These are phyloP conservation scores for Leistus spinibarbis DNA, from an alignment of 2,888 invertebrate genomes.

Conservation along the genomic window DNA sequence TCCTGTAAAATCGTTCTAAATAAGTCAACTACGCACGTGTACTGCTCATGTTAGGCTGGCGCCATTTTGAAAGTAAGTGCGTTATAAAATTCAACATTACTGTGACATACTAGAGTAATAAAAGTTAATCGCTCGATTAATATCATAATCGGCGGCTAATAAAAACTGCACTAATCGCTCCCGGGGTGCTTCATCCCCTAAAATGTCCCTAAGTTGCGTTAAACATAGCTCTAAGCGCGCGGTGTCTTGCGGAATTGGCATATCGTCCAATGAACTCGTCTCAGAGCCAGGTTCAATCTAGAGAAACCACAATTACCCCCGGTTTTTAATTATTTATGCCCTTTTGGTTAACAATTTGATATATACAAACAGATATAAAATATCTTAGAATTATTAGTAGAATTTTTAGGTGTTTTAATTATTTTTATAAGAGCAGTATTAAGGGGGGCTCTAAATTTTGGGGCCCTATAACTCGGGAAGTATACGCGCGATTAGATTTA, in stretches of 20 bases:
- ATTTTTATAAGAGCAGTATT: too few species aligned
- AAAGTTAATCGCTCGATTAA: constrained; percentile 65
- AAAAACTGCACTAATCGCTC: constrained; percentile 61
- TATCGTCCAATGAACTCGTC: constrained; percentile 50
- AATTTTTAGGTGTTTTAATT: too few species aligned
- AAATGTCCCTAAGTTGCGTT: constrained; percentile 59
- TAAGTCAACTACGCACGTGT: not conserved
- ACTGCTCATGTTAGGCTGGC: not conserved
- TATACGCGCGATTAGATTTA: too few species aligned
- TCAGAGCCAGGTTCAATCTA: constrained; percentile 41
- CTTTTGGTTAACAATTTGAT: too few species aligned
- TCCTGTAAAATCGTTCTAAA: not conserved
- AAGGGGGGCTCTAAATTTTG: too few species aligned
- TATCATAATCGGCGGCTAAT: constrained; percentile 65
- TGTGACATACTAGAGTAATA: constrained; percentile 55
- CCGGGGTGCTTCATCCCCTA: constrained; percentile 60
- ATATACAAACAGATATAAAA: too few species aligned
- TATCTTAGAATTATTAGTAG: too few species aligned
- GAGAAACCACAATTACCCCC: not conserved
- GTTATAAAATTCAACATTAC: not conserved
- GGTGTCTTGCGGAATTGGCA: constrained; percentile 50
- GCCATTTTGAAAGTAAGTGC: not conserved
- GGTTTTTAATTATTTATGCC: not conserved
- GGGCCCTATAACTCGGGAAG: too few species aligned
- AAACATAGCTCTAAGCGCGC: constrained; percentile 59